A percentile compares a stretch with the other conserved stretches of the same genome.
Conservation (phyloP, 2,888 invertebrate genomes). For the Graphium colonna region DNA sequence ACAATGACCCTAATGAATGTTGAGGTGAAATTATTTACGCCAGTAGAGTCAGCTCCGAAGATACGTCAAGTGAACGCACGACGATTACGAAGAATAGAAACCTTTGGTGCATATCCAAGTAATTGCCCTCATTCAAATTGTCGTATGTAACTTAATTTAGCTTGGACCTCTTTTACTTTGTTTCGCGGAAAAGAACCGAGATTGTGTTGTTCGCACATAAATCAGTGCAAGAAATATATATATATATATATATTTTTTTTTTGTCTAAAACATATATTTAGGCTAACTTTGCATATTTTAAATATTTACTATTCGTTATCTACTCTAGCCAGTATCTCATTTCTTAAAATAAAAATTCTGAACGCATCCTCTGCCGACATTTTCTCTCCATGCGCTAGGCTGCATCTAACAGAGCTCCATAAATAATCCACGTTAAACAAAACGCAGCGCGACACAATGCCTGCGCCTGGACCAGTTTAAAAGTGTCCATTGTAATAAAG, state of each 20-base stretch:
- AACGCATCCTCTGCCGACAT: not conserved
- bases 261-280: too few species aligned
- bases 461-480: slow-evolving; percentile 57
- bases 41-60: slow-evolving; percentile 59
- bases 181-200: too few species aligned
- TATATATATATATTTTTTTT: too few species aligned
- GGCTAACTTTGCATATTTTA: too few species aligned
- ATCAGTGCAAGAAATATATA: too few species aligned
- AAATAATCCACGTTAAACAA: slow-evolving; percentile 54
- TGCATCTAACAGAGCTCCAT: slow-evolving; percentile 31
- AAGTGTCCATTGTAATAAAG: slow-evolving; percentile 72
- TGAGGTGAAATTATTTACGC: slow-evolving; percentile 74
- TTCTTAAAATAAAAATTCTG: not conserved
- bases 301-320: not conserved
- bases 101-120: slow-evolving; percentile 68
- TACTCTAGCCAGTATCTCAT: not conserved
- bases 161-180: slow-evolving; percentile 1
- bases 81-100: slow-evolving; percentile 59
- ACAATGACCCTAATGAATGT: slow-evolving; percentile 69
- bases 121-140: slow-evolving; percentile 59
- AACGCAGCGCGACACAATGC: slow-evolving; percentile 64
- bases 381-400: slow-evolving; percentile 12
- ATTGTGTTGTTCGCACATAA: too few species aligned
- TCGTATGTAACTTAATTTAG: slow-evolving; percentile 22
- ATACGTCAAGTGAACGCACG: slow-evolving; percentile 75